Base-by-base conservation (phyloP, 2,113 vertebrate species). In the Muscicapa adusta region DNA sequence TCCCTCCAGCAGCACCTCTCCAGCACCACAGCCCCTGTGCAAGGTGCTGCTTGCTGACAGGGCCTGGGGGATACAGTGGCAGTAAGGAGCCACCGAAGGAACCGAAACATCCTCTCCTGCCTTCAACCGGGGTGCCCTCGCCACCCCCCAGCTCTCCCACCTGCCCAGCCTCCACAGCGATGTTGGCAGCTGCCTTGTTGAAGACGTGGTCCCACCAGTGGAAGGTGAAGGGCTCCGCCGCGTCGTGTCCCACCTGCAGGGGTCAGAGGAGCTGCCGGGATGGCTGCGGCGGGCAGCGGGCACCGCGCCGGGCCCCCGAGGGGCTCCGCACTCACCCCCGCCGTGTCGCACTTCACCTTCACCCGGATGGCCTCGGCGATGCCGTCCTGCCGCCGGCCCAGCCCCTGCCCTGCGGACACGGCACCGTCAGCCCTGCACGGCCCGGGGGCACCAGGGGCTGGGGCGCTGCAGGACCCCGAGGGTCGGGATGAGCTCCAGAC, bases 141-240 rank as follows among this genome's bases (percentile, higher is more conserved):
- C 18, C 3, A 2, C 7, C 2, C 22, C 73, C 19, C 8, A 29
- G 14, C 14, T 14, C 50, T 57, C 56, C 25, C 40, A 99, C 98
- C 98, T 98, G 96, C 38, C 94, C 96, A 0, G 98, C 91, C 79
- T 99, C 98, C 94, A 99, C 99, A 3, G 98, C 95, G 77, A 99
- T 97, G 88, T 97, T 98, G 73, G 99, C 97, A 0, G 99, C 98
- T 0, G 99, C 98, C 85, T 98, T 96, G 82, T 99, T 99, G 97
- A 99, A 99, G 79, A 99, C 97, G 16, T 99, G 99, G 70, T 98
- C 99, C 99, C 99, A 99, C 99, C 99, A 99, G 85, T 99, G 98
- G 96, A 99, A 98, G 58, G 98, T 98, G 97, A 99, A 99, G 77
- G 99, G 98, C 80, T 99, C 98, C 1, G 98, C 98, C 42, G 98